A percentile compares a stretch with the other conserved stretches of the same genome.
Conservation (phyloP, 1,140 invertebrate species). For the Aporrectodea caliginosa region DNA sequence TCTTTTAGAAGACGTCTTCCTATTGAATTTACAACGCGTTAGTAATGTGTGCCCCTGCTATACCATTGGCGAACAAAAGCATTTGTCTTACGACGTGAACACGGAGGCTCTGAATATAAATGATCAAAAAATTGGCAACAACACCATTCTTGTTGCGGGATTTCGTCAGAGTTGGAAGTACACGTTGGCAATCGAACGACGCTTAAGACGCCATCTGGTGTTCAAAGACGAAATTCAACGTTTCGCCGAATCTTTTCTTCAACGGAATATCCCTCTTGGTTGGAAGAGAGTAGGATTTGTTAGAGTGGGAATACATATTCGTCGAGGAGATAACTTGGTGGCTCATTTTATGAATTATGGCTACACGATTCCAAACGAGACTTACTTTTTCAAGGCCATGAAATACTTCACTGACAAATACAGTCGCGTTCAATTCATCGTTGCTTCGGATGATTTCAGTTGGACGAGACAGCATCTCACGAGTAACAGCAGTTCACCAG, state of each 20-base stretch:
- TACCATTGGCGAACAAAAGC: too few relatives aligned
- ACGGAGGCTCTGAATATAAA: too few relatives aligned
- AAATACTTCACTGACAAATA: conserved; percentile 14
- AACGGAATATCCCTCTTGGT: background rate
- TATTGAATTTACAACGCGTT: too few relatives aligned
- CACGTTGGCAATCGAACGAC: too few relatives aligned
- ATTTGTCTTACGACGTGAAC: too few relatives aligned
- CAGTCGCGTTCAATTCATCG: conserved; percentile 21
- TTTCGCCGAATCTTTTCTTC: conserved; percentile 15
- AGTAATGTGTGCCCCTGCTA: too few relatives aligned
- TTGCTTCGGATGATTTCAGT: conserved; percentile 20
- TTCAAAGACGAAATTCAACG: too few relatives aligned
- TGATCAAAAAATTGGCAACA: too few relatives aligned
- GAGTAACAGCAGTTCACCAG: background rate
- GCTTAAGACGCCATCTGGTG: too few relatives aligned
- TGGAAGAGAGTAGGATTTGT: background rate
- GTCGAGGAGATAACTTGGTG: conserved; percentile 20
- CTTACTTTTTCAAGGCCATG: conserved; percentile 20
- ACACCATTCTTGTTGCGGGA: too few relatives aligned
- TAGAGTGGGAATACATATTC: conserved; percentile 22
- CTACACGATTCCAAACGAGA: conserved; percentile 8
- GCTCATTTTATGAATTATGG: background rate
- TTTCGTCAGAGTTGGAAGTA: too few relatives aligned
- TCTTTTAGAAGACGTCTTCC: too few relatives aligned
- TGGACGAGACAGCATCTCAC: conserved; percentile 15